Percentiles rank a stretch among this genome's conserved stretches.
Conservation (phyloP, 2,797 vertebrate species). For the Scolopax rusticola region DNA sequence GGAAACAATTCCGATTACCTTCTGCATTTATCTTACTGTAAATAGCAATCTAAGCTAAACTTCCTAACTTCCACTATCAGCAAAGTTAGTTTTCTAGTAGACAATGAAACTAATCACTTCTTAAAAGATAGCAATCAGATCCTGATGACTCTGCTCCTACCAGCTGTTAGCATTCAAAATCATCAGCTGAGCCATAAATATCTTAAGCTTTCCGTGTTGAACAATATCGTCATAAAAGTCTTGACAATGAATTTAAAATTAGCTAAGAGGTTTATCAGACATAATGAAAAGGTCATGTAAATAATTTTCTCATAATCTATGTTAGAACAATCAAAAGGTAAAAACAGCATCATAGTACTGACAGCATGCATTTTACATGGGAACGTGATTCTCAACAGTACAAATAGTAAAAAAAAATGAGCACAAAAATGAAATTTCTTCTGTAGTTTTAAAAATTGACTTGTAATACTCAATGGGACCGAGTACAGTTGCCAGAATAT, state of each 20-base stretch:
- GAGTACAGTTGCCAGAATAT: not conserved
- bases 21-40: not conserved
- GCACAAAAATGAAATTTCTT: not conserved
- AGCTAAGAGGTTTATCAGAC: not conserved
- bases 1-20: not conserved
- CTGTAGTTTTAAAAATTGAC: not conserved
- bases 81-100: not conserved
- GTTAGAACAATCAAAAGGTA: conserved; percentile 30
- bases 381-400: not conserved
- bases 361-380: not conserved
- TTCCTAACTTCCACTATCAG: not conserved
- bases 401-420: not conserved
- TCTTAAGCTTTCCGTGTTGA: not conserved
- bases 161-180: not conserved
- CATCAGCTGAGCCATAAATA: not conserved
- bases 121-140: not conserved
- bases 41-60: not conserved
- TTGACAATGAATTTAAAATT: conserved; percentile 29
- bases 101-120: not conserved
- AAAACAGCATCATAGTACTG: not conserved
- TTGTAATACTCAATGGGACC: not conserved
- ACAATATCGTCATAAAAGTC: conserved; percentile 12
- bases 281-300: conserved; percentile 29
- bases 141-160: not conserved
- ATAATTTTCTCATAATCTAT: conserved; percentile 8